Evolutionary conservation across 2,888 invertebrate genomes (phyloP), one percentile per base, ranked within the genome.

Genomic region (Hypomecis atomaria): DNA sequence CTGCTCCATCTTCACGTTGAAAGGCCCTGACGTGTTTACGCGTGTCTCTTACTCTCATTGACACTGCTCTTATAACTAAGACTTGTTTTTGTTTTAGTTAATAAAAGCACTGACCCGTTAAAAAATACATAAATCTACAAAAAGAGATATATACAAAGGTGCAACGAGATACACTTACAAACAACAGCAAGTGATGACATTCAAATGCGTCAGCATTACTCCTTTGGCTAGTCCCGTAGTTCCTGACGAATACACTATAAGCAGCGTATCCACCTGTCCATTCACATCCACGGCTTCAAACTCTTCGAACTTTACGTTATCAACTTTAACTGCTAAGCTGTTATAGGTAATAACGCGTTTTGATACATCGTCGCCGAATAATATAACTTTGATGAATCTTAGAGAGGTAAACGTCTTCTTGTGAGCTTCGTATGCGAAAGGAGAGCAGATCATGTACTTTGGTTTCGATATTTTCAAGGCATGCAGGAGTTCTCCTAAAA

Each of bases 221-320:
- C 90, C 91, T 69, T 91, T 91, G 0, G 90, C 86, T 53, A 90
- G 7, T 0, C 91, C 90, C 0, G 90, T 90, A 0, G 91, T 91
- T 0, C 91, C 91, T 2, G 90, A 91, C 0, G 91, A 91, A 62
- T 89, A 90, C 36, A 90, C 49, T 11, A 91, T 78, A 8, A 87
- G 75, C 7, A 81, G 43, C 0, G 82, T 74, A 36, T 90, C 90
- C 0, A 57, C 72, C 42, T 84, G 82, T 0, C 87, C 87, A 1
- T 75, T 50, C 0, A 88, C 85, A 6, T 86, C 85, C 0, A 76
- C 82, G 0, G 78, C 69, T 4, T 68, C 43, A 43, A 90, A 89
- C 0, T 85, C 78, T 0, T 86, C 83, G 57, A 70, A 83, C 3
- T 67, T 71, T 0, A 87, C 78, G 64, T 85, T 76, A 11, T 70